phyloP scores from a whole-genome alignment of 1,140 invertebrate species.

The Lucilia sericata region DNA sequence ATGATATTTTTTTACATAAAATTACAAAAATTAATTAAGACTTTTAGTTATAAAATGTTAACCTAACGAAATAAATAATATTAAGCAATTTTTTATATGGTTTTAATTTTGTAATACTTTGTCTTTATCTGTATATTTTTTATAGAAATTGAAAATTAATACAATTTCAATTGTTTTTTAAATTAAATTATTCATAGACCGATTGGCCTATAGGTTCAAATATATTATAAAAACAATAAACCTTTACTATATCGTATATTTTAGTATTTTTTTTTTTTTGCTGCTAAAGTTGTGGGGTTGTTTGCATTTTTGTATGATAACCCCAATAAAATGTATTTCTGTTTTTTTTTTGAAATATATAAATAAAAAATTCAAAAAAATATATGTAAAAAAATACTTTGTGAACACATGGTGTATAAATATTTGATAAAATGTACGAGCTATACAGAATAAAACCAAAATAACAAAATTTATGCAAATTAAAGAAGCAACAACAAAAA shows the following conservation, averaged over 20 bases:
- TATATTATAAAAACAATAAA: slow-evolving; percentile 28
- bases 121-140: neutral
- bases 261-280: neutral
- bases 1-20: no score
- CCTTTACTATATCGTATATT: slow-evolving; percentile 21
- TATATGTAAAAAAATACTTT: neutral
- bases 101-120: neutral
- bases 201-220: neutral
- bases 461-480: neutral
- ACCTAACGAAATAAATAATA: no score
- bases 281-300: neutral
- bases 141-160: neutral
- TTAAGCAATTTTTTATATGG: no score
- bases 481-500: neutral
- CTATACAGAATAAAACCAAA: neutral
- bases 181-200: slow-evolving; percentile 4
- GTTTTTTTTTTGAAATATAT: neutral
- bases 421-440: slow-evolving; percentile 4
- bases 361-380: neutral
- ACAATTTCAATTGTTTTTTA: slow-evolving; percentile 17
- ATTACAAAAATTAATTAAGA: no score
- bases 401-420: slow-evolving; percentile 26
- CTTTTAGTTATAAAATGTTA: no score
- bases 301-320: slow-evolving; percentile 29
- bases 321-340: slow-evolving; percentile 17